Percentiles rank a stretch among this genome's conserved stretches.
Evolutionary conservation across 2,113 vertebrate species (phyloP).

Genomic region (Cacatua alba): DNA sequence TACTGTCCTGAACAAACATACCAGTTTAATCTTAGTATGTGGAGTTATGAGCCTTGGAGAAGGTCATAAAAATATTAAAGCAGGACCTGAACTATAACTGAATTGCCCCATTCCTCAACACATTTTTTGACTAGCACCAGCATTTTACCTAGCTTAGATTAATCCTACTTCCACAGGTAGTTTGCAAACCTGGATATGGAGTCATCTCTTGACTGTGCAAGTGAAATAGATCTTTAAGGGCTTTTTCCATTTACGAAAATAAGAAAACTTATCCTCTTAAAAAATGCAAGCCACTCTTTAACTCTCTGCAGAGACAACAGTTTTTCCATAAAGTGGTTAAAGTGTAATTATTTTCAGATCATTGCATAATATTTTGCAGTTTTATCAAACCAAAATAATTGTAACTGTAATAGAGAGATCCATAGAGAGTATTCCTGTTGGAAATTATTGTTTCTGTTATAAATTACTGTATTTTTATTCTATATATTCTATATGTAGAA

Average conservation of each 20-base stretch:
- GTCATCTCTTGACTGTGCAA: not conserved
- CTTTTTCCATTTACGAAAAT: not conserved
- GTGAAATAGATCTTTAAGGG: not conserved
- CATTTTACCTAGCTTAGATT: not conserved
- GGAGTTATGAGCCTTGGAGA: not conserved
- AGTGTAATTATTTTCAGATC: not conserved
- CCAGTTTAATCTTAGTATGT: not conserved
- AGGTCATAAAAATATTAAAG: not conserved
- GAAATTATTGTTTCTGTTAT: not conserved
- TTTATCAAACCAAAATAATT: not conserved
- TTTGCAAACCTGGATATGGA: not conserved
- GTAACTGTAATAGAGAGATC: not conserved
- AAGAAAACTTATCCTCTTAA: not conserved
- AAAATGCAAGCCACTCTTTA: not conserved
- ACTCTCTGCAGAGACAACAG: not conserved
- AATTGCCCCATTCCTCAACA: not conserved
- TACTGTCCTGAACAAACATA: not conserved
- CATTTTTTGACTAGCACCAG: not conserved
- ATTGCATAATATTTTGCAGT: not conserved
- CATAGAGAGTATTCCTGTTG: not conserved
- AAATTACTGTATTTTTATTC: not conserved
- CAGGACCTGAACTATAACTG: not conserved
- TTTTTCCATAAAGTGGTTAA: not conserved
- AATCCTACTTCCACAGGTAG: not conserved
- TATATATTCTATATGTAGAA: not conserved